phyloP scores from a whole-genome alignment of 1,140 invertebrate genomes.

The Psilanteris sp. region DNA sequence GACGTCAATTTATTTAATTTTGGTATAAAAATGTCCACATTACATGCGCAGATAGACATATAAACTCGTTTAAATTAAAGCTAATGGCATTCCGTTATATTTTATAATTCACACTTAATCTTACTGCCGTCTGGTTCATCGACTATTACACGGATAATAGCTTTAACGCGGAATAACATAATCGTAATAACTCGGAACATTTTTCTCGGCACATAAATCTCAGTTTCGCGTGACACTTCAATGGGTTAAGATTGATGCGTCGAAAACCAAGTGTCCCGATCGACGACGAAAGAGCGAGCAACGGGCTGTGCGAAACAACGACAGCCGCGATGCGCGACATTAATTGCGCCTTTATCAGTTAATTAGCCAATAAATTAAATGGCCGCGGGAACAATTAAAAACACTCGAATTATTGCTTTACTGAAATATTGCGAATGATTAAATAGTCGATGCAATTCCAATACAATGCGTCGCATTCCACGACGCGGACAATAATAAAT shows the following conservation, averaged over 20 bases:
- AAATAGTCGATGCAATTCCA: constrained; percentile 40
- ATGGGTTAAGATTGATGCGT: constrained; percentile 40
- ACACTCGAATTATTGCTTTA: constrained; percentile 41
- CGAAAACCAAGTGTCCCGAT: constrained; percentile 32
- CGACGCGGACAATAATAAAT: constrained; percentile 41
- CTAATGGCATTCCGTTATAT: too few species aligned
- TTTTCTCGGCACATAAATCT: constrained; percentile 35
- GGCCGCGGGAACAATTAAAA: constrained; percentile 40
- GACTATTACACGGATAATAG: background rate
- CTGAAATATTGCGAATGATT: constrained; percentile 53
- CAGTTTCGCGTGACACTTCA: constrained; percentile 43
- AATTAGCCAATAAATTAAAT: constrained; percentile 56
- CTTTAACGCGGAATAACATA: constrained; percentile 15
- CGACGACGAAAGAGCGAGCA: constrained; percentile 25
- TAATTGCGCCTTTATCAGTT: constrained; percentile 49
- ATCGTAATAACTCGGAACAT: constrained; percentile 16
- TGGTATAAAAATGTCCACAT: too few species aligned
- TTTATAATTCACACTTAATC: background rate
- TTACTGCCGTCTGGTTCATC: background rate
- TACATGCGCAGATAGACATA: too few species aligned
- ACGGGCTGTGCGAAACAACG: constrained; percentile 22
- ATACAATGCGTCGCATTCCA: constrained; percentile 44
- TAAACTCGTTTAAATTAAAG: too few species aligned
- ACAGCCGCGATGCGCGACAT: constrained; percentile 9
- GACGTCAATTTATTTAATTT: too few species aligned